These are phyloP conservation scores for Pachypanchax playfairii DNA, from an alignment of 2,113 vertebrate species.

Conservation along the genomic window DNA sequence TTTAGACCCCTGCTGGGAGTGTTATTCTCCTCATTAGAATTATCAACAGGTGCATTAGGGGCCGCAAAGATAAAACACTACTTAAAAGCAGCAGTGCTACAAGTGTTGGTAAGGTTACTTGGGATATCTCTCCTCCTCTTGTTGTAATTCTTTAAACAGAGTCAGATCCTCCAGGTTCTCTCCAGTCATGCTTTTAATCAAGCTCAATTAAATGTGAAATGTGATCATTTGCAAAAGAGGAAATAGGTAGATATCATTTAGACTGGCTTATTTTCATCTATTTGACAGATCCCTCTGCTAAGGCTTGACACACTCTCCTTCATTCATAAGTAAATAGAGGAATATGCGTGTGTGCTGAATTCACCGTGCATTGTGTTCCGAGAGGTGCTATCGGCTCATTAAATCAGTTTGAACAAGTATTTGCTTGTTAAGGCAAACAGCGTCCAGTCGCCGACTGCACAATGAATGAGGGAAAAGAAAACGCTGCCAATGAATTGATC, in stretches of 20 bases:
- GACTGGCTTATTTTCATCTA: slow-evolving; percentile 34
- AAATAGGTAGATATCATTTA: slow-evolving; percentile 23
- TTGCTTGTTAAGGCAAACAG: slow-evolving; percentile 57
- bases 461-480: slow-evolving; percentile 29
- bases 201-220: slow-evolving; percentile 30
- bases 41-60: slow-evolving; percentile 66
- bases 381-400: slow-evolving; percentile 40
- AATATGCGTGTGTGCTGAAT: slow-evolving; percentile 8
- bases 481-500: slow-evolving; percentile 26
- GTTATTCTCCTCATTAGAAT: slow-evolving; percentile 69
- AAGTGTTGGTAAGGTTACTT: slow-evolving; percentile 12
- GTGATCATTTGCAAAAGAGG: slow-evolving; percentile 11
- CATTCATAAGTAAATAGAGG: slow-evolving; percentile 41
- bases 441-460: slow-evolving; percentile 8
- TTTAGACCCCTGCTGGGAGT: slow-evolving; percentile 61
- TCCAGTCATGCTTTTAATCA: slow-evolving; percentile 17
- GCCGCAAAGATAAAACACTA: slow-evolving; percentile 42
- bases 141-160: slow-evolving; percentile 18
- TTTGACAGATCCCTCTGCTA: slow-evolving; percentile 47
- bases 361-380: slow-evolving; percentile 16
- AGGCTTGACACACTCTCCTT: slow-evolving; percentile 33
- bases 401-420: slow-evolving; percentile 51
- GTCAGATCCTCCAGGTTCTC: slow-evolving; percentile 25
- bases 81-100: slow-evolving; percentile 34
- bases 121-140: slow-evolving; percentile 15